phyloP scores from a whole-genome alignment of 2,797 vertebrate species.

The Onychomys leucogaster region DNA sequence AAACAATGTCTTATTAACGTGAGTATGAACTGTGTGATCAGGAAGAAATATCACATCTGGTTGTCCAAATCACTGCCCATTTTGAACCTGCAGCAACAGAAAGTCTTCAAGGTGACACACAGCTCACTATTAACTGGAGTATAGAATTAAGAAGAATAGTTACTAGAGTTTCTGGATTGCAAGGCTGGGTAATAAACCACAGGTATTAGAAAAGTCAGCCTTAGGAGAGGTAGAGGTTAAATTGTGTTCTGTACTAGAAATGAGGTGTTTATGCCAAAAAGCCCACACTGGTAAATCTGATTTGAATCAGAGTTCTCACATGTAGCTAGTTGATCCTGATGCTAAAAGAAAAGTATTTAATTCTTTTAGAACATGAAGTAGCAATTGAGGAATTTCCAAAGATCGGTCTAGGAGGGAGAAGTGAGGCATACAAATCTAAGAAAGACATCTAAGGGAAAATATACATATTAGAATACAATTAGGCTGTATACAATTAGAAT shows the following conservation, averaged over 20 bases:
- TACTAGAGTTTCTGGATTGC: background rate
- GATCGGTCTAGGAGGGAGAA: background rate
- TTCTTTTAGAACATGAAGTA: background rate
- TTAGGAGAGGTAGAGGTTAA: background rate
- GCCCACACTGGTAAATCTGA: background rate
- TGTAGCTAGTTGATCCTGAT: background rate
- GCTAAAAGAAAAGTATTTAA: background rate
- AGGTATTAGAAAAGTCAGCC: background rate
- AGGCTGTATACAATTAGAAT: background rate
- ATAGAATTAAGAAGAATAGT: background rate
- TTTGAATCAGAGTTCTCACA: background rate
- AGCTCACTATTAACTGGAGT: background rate
- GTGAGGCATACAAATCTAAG: rapidly evolving
- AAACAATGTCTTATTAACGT: slow-evolving; percentile 80
- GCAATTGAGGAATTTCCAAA: background rate
- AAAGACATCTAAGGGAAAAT: rapidly evolving
- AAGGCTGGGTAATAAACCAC: background rate
- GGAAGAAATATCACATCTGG: slow-evolving; percentile 73
- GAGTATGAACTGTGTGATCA: slow-evolving; percentile 70
- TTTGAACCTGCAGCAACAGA: slow-evolving; percentile 61
- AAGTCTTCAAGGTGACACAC: slow-evolving; percentile 23
- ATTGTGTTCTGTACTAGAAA: background rate
- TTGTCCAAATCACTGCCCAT: slow-evolving; percentile 61
- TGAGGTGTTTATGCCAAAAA: background rate
- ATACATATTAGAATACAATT: background rate